phyloP scores from a whole-genome alignment of 2,113 vertebrate genomes.

The Todiramphus saurophagus region DNA sequence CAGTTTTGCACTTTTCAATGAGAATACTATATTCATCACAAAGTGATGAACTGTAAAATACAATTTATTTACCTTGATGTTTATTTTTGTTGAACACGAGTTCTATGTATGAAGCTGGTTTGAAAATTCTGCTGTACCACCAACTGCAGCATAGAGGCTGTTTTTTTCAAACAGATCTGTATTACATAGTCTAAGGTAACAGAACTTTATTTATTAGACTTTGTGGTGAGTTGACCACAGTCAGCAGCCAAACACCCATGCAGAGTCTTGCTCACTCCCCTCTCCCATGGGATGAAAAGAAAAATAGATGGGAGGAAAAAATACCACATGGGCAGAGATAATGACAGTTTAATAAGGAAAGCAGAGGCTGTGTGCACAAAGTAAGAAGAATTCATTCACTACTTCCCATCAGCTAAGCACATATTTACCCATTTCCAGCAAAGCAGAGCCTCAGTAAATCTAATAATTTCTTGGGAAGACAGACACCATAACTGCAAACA shows the following conservation, averaged over 20 bases:
- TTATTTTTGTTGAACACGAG: background rate
- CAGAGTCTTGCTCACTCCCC: fast-evolving
- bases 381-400: background rate
- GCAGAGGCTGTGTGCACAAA: background rate
- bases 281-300: background rate
- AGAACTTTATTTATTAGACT: background rate
- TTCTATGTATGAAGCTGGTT: background rate
- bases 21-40: background rate
- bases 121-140: background rate
- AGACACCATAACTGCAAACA: background rate
- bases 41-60: background rate
- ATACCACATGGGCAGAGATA: background rate
- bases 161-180: background rate
- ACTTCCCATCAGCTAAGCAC: background rate
- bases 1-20: background rate
- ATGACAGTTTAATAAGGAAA: background rate
- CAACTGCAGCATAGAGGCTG: fast-evolving
- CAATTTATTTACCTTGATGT: background rate
- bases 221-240: background rate
- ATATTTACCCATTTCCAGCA: background rate
- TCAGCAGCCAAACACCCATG: fast-evolving
- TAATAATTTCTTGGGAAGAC: background rate
- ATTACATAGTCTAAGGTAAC: background rate
- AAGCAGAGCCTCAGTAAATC: background rate
- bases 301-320: background rate